Conservation (phyloP, 2,888 invertebrate genomes). For the Tenthredo amoena region DNA sequence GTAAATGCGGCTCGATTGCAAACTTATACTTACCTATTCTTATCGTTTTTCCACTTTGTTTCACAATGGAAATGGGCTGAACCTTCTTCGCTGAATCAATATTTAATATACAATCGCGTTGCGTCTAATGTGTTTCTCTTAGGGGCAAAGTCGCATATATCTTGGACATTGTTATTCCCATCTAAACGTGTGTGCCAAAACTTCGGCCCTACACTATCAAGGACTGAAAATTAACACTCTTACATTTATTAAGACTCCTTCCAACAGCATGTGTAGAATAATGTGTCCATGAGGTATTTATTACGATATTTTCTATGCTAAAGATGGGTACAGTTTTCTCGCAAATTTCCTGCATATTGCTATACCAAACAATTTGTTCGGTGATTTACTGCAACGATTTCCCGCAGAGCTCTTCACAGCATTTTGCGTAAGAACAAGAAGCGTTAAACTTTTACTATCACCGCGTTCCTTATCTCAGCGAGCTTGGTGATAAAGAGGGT, state of each 20-base stretch:
- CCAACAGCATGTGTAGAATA: neutral
- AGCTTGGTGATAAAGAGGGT: neutral
- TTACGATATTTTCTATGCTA: neutral
- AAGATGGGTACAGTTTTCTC: neutral
- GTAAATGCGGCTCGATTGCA: neutral
- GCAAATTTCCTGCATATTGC: neutral
- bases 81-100: neutral
- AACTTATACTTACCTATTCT: neutral
- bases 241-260: neutral
- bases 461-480: neutral
- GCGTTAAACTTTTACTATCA: neutral
- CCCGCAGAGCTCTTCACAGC: neutral
- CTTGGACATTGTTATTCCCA: neutral
- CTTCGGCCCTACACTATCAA: neutral
- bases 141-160: neutral
- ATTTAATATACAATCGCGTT: neutral
- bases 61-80: too few relatives aligned
- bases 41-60: too few relatives aligned
- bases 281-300: neutral
- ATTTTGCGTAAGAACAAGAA: conserved; percentile 2
- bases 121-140: neutral
- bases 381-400: neutral
- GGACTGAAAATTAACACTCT: neutral
- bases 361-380: neutral
- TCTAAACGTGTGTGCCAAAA: neutral